A percentile compares a stretch with the other conserved stretches of the same genome.
These are phyloP conservation scores for Temnothorax longispinosus DNA, from an alignment of 1,140 invertebrate genomes.

Conservation along the genomic window DNA sequence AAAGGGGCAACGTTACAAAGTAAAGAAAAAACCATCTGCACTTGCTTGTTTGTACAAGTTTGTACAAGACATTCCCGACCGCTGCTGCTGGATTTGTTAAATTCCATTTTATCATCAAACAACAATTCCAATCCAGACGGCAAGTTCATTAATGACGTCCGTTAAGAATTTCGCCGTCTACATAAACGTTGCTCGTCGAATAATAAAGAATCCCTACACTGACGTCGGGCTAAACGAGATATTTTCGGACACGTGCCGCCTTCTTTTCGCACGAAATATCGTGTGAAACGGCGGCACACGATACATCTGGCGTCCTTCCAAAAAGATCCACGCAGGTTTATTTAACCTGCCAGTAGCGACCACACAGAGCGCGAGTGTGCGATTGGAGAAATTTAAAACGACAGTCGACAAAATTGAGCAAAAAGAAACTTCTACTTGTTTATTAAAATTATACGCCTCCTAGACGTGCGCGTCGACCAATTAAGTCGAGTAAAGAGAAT, in stretches of 20 bases:
- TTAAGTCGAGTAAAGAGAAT: slow-evolving; percentile 35
- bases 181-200: slow-evolving; percentile 46
- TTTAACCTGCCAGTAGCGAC: slow-evolving; percentile 9
- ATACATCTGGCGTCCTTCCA: background rate
- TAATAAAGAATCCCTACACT: slow-evolving; percentile 51
- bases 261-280: slow-evolving; percentile 22
- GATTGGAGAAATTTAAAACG: slow-evolving; percentile 1
- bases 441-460: slow-evolving; percentile 25
- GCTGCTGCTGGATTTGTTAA: background rate
- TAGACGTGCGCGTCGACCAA: slow-evolving; percentile 7
- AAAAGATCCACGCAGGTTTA: background rate
- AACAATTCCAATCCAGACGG: slow-evolving; percentile 64
- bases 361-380: background rate
- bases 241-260: slow-evolving; percentile 56
- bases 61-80: background rate
- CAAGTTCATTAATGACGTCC: slow-evolving; percentile 51
- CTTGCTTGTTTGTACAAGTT: background rate
- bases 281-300: background rate
- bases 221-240: slow-evolving; percentile 15
- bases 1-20: background rate
- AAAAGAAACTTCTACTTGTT: background rate
- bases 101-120: background rate
- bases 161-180: slow-evolving; percentile 47
- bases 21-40: background rate
- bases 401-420: background rate